Conservation (phyloP, 2,888 invertebrate genomes). For the Baccha elongata region DNA sequence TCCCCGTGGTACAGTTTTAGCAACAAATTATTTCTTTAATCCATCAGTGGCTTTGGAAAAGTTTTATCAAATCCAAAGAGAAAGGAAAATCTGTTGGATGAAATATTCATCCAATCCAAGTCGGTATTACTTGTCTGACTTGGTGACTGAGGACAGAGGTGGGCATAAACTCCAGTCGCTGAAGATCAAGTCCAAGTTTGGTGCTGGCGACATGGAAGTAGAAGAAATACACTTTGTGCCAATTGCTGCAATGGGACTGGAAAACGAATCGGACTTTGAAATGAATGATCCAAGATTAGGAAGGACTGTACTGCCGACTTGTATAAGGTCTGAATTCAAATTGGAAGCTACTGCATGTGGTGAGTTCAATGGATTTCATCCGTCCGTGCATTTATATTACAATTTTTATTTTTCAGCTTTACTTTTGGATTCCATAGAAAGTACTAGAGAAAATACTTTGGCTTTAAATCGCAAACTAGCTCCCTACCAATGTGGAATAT, state of each 20-base stretch:
- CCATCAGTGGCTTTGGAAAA: slow-evolving; percentile 83
- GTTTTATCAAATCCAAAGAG: slow-evolving; percentile 89
- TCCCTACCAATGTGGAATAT: slow-evolving; percentile 90
- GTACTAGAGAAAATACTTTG: slow-evolving; percentile 81
- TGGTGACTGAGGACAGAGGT: slow-evolving; percentile 80
- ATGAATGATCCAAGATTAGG: slow-evolving; percentile 75
- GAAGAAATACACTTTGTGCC: slow-evolving; percentile 84
- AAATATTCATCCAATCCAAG: slow-evolving; percentile 90
- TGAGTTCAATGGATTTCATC: slow-evolving; percentile 72
- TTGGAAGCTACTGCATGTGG: slow-evolving; percentile 78
- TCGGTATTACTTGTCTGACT: slow-evolving; percentile 86
- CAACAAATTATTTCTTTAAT: slow-evolving; percentile 78
- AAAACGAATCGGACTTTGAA: slow-evolving; percentile 70
- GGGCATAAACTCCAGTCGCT: slow-evolving; percentile 83
- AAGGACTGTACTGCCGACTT: slow-evolving; percentile 73
- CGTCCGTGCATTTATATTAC: no score
- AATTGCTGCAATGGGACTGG: slow-evolving; percentile 74
- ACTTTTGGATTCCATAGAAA: slow-evolving; percentile 83
- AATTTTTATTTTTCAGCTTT: slow-evolving; percentile 74
- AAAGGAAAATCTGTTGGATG: slow-evolving; percentile 93
- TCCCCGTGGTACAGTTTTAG: slow-evolving; percentile 71
- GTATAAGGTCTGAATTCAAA: slow-evolving; percentile 79
- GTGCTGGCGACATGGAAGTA: slow-evolving; percentile 85
- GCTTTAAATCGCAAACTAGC: slow-evolving; percentile 86
- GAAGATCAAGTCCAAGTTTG: slow-evolving; percentile 86